Evolutionary conservation across 2,113 vertebrate species (phyloP).

Genomic region (Xyrauchen texanus): DNA sequence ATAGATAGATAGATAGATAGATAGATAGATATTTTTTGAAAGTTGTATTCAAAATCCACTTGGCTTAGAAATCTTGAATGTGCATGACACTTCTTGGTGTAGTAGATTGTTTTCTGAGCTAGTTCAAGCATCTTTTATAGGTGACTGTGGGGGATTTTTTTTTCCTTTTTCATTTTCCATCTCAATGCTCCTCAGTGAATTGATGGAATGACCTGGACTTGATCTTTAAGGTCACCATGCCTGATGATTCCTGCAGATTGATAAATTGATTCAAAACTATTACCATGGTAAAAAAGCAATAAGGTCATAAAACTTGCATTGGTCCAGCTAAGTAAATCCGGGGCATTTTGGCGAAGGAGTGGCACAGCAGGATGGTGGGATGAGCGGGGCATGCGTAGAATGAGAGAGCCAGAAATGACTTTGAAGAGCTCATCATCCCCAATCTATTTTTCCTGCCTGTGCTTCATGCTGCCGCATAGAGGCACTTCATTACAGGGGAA

Average conservation of each 20-base stretch:
- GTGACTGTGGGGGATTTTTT: conserved; percentile 65
- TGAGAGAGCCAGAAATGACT: conserved; percentile 99
- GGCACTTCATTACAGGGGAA: conserved; percentile 99
- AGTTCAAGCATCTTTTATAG: conserved; percentile 60
- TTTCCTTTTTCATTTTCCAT: conserved; percentile 72
- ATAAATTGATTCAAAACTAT: conserved; percentile 99
- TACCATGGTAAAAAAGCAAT: conserved; percentile 99
- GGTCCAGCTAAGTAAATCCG: conserved; percentile 96
- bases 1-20: no score
- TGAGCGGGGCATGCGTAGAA: conserved; percentile 90
- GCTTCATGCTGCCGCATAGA: conserved; percentile 98
- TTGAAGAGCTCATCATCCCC: conserved; percentile 99
- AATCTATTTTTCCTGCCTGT: conserved; percentile 97
- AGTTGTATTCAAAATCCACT: no score
- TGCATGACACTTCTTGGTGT: no score
- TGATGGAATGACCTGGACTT: conserved; percentile 99
- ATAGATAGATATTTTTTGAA: no score
- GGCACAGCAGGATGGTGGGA: conserved; percentile 57
- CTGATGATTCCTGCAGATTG: conserved; percentile 97
- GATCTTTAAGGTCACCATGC: conserved; percentile 97
- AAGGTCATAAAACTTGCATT: conserved; percentile 99
- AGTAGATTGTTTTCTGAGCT: conserved; percentile 84
- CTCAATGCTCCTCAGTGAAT: conserved; percentile 88
- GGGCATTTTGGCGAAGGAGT: conserved; percentile 87
- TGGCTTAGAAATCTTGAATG: no score